Base-by-base conservation (phyloP, 2,888 invertebrate genomes). In the Campoletis raptor region DNA sequence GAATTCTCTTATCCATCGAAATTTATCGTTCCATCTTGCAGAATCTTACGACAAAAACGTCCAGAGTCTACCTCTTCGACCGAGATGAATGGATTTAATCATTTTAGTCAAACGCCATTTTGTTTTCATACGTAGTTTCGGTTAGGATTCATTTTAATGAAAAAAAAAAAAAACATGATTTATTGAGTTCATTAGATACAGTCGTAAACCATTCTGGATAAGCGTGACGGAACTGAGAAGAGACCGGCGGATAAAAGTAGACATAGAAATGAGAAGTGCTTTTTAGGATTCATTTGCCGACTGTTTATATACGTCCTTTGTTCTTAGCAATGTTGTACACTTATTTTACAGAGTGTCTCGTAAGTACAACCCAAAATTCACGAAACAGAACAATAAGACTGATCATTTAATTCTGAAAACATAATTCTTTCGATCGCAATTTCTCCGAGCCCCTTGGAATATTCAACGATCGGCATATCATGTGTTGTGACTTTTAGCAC, bases 1-100 rank as follows among this genome's bases (percentile, higher is more conserved):
- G 52, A 64, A 77, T 77, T 83, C 77, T 77, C 61, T 83, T 77
- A 70, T 64, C 70, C 77, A 72, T 15, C 15, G 69, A 48, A 76
- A 82, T 77, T 82, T 61, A 76, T 77, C 64, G 70, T 45, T 40
- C 4, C 48, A 69, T 69, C 69, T 45, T 42, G 40, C 37, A 72
- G 12, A 40, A 37, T 21, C 30, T 21, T 36, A 8, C n/a, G 57
- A n/a, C 15, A 40, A 24, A 61, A 57, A 15, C 74, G 30, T 10
- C 52, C 30, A 45, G 57, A 61, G 74, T 76, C 42, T 18, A 48
- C 9, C 30, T 74, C n/a, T 57, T 72, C 36, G 48, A 72, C n/a
- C 24, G 42, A 12, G 54, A 57, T 37, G 12, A 74, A 74, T 61
- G 24, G 57, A 1, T 74, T 57, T 74, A 74, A 74, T 74, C 54